These are phyloP conservation scores for Chamaetylas fuelleborni DNA, from an alignment of 2,113 vertebrate species.

Conservation along the genomic window DNA sequence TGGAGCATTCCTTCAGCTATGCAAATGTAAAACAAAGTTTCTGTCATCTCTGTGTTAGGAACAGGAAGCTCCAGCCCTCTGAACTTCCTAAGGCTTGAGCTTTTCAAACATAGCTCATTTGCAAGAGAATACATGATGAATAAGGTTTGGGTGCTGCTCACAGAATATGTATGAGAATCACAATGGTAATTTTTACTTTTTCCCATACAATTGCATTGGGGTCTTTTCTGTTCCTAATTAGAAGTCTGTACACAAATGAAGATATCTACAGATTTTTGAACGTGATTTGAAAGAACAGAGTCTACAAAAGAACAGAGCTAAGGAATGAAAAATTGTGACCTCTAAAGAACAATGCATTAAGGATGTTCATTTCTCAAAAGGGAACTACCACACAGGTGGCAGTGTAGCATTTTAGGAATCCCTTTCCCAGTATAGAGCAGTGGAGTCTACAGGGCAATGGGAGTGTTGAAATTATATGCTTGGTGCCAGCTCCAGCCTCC, in stretches of 20 bases:
- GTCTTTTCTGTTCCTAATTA: constrained; percentile 30
- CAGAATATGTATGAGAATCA: constrained; percentile 44
- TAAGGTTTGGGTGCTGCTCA: background rate
- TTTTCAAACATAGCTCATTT: constrained; percentile 45
- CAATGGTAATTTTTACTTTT: constrained; percentile 58
- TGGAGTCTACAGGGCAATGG: background rate
- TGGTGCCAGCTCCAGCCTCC: background rate
- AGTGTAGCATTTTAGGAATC: background rate
- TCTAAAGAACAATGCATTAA: background rate
- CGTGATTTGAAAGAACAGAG: background rate
- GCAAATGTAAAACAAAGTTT: background rate
- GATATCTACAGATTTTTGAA: background rate
- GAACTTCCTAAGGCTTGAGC: background rate
- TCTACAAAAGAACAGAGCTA: constrained; percentile 46
- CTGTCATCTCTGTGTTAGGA: background rate
- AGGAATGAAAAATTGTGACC: background rate
- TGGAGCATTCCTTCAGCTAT: background rate
- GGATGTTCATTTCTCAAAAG: background rate
- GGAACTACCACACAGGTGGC: background rate
- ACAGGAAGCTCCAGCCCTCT: constrained; percentile 6
- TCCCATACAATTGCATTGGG: constrained; percentile 27
- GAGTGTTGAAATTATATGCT: background rate
- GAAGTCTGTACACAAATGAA: background rate
- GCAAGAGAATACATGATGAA: constrained; percentile 5
- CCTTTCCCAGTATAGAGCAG: background rate